phyloP scores from a whole-genome alignment of 2,797 vertebrate species.

The Halcyon badia region DNA sequence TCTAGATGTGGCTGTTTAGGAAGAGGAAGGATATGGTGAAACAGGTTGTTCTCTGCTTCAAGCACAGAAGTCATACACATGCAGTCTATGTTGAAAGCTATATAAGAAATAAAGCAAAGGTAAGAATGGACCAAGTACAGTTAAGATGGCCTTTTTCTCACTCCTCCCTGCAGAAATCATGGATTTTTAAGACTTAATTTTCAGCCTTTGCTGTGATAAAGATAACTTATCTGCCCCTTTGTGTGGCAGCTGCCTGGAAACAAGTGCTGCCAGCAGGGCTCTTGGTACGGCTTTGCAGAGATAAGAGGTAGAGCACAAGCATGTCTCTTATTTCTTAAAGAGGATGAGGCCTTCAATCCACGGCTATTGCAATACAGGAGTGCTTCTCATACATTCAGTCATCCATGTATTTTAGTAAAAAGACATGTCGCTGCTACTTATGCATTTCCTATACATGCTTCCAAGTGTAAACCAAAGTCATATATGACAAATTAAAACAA shows the following conservation, averaged over 20 bases:
- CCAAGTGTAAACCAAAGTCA: not conserved
- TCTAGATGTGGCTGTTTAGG: rapidly evolving
- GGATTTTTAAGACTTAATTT: not conserved
- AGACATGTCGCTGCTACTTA: not conserved
- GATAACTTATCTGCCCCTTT: not conserved
- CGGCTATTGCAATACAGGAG: not conserved
- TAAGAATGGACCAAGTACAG: not conserved
- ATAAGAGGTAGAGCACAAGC: not conserved
- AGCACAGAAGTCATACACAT: rapidly evolving
- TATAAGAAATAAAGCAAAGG: not conserved
- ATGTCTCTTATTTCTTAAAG: not conserved
- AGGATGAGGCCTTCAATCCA: not conserved
- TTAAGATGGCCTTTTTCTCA: rapidly evolving
- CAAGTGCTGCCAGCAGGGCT: not conserved
- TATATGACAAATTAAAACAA: no score
- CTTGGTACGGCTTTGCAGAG: not conserved
- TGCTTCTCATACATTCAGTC: not conserved
- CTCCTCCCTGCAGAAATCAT: rapidly evolving
- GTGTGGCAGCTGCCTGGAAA: not conserved
- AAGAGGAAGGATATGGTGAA: not conserved
- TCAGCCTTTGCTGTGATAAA: not conserved
- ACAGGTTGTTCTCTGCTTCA: not conserved
- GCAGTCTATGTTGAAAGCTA: rapidly evolving
- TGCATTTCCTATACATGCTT: rapidly evolving
- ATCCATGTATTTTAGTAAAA: not conserved